These are phyloP conservation scores for Ursus arctos DNA, from an alignment of 2,113 vertebrate genomes.

Conservation along the genomic window DNA sequence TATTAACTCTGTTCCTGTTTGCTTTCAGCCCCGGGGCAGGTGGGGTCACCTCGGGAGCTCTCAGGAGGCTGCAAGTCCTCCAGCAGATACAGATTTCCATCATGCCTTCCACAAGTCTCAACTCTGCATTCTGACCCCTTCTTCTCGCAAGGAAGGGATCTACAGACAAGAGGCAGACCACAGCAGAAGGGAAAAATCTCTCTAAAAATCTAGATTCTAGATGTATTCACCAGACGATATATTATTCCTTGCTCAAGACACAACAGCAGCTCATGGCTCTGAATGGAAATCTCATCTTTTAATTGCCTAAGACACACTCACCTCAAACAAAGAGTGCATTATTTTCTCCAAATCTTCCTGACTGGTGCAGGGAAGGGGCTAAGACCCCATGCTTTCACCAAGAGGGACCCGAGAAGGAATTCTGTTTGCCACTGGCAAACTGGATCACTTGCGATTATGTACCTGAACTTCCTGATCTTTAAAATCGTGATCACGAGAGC, in stretches of 20 bases:
- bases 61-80: background rate
- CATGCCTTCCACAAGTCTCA: background rate
- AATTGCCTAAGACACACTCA: background rate
- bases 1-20: background rate
- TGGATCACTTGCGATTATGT: background rate
- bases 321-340: background rate
- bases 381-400: background rate
- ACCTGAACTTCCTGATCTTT: background rate
- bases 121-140: background rate
- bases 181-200: background rate
- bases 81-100: too few species aligned
- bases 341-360: background rate
- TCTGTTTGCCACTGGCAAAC: background rate
- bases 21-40: background rate
- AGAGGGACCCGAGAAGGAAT: background rate
- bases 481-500: background rate
- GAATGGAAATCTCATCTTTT: background rate
- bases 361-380: background rate
- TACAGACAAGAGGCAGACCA: background rate
- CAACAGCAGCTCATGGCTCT: background rate
- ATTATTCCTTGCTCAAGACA: background rate
- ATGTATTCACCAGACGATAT: background rate
- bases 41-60: rapidly evolving
- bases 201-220: background rate
- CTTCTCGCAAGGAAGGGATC: background rate